Base-by-base conservation (phyloP, 2,797 vertebrate species). In the Fistularia tabacaria region DNA sequence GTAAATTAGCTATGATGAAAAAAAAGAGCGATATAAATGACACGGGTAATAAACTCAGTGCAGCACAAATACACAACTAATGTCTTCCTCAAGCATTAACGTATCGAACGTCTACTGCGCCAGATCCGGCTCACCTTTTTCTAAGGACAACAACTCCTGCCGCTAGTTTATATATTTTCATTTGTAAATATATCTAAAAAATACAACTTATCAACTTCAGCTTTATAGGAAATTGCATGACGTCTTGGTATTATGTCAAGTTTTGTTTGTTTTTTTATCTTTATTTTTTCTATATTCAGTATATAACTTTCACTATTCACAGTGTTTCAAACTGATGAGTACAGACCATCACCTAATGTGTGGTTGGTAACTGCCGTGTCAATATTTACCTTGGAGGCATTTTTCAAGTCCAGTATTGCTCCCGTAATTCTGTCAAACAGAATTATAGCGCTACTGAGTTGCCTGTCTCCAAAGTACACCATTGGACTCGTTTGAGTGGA, bases 241-340 rank as follows among this genome's bases (percentile, higher is more conserved):
- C 72, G 69, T 71, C 54, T 74, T 64, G 49, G 65, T 64, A 47
- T 74, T 49, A 40, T 38, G 74, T 57, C 77, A 76, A 63, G 52
- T 56, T 51, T 56, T 64, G 10, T 25, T 25, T 25, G 2, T 25
- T 25, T 25, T 25, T 25, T 25, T 5, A 25, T 2, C 25, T 25
- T 25, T 25, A 25, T 25, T 25, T 25, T 25, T 25, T 25, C 5
- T 66, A 69, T 71, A 68, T 62, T 42, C 69, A 45, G 44, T 69
- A 66, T 56, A 53, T 71, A 60, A 69, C 59, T 81, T 47, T 78
- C 25, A 79, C 68, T 84, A 81, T 88, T 91, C 90, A 91, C 89
- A 91, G 88, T 91, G 88, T 85, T 89, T 81, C 60, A 69, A 85
- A 82, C 76, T 63, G 64, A 85, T 86, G 78, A 79, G 73, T 71